A percentile compares a stretch with the other conserved stretches of the same genome.
phyloP scores from a whole-genome alignment of 2,113 vertebrate genomes.

The Leucosticte australis region DNA sequence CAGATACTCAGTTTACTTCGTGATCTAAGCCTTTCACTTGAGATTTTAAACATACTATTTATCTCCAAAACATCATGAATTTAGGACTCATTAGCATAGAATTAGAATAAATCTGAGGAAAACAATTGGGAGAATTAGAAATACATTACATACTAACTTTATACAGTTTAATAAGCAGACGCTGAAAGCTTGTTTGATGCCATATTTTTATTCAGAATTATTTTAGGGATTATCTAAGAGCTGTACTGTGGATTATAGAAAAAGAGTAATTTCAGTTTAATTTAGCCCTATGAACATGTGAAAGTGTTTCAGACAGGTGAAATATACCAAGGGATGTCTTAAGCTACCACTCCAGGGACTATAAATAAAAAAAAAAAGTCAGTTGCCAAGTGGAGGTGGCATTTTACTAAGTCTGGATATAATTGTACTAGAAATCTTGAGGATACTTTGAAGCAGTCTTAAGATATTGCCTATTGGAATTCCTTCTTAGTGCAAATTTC shows the following conservation, averaged over 20 bases:
- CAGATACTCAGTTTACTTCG: not conserved
- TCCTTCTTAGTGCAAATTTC: constrained; percentile 33
- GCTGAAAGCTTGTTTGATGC: constrained; percentile 31
- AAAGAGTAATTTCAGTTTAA: constrained; percentile 50
- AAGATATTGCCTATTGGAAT: constrained; percentile 45
- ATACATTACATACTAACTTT: not conserved
- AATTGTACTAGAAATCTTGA: constrained; percentile 57
- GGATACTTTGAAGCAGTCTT: constrained; percentile 55
- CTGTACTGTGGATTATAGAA: constrained; percentile 44
- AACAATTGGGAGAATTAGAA: constrained; percentile 47
- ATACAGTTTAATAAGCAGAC: constrained; percentile 1
- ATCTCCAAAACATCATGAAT: not conserved
- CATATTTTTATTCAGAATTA: constrained; percentile 63
- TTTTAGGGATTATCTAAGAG: constrained; percentile 59
- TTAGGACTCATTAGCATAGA: constrained; percentile 12
- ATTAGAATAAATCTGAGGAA: constrained; percentile 41
- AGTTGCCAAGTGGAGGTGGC: constrained; percentile 37
- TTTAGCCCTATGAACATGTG: constrained; percentile 24
- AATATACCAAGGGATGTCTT: constrained; percentile 42
- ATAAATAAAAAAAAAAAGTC: constrained; percentile 28
- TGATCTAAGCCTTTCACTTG: constrained; percentile 10
- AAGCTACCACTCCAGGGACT: constrained; percentile 61
- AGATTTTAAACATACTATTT: constrained; percentile 42
- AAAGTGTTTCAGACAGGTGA: constrained; percentile 58
- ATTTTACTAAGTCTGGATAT: constrained; percentile 57